A percentile compares a stretch with the other conserved stretches of the same genome.
phyloP scores from a whole-genome alignment of 2,113 vertebrate species.

The Chionis minor region DNA sequence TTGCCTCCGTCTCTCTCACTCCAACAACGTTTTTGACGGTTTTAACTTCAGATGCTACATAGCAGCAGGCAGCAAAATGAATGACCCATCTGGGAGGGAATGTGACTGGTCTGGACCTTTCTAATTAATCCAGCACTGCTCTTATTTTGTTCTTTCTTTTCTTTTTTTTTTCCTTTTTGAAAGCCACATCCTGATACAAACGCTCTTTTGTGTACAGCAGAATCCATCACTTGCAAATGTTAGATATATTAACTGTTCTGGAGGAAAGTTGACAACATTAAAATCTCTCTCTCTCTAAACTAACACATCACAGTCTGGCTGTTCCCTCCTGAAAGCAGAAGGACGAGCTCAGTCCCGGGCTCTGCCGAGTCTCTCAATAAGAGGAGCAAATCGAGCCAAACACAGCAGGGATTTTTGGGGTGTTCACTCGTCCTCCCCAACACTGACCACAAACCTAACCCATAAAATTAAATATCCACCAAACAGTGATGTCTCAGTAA shows the following conservation, averaged over 20 bases:
- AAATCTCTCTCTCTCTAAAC: neutral
- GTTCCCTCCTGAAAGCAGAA: neutral
- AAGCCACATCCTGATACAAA: conserved; percentile 13
- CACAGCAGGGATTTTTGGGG: neutral
- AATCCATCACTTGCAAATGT: neutral
- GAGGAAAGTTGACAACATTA: neutral
- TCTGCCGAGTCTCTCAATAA: neutral
- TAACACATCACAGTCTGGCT: neutral
- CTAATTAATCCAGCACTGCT: neutral
- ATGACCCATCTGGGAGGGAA: neutral
- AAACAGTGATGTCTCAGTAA: neutral
- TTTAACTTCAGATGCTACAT: neutral
- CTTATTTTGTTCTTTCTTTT: neutral
- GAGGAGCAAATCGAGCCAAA: neutral
- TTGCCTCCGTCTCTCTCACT: neutral
- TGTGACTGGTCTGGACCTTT: neutral
- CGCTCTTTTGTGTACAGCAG: neutral
- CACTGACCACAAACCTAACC: neutral
- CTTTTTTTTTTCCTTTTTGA: neutral
- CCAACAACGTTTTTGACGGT: neutral
- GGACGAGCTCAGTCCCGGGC: neutral
- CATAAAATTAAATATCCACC: neutral
- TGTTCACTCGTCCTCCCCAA: neutral
- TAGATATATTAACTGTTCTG: neutral
- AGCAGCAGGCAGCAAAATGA: conserved; percentile 6